These are phyloP conservation scores for Montipora capricornis DNA, from an alignment of 64 coral and sea anemone species.

Conservation along the genomic window DNA sequence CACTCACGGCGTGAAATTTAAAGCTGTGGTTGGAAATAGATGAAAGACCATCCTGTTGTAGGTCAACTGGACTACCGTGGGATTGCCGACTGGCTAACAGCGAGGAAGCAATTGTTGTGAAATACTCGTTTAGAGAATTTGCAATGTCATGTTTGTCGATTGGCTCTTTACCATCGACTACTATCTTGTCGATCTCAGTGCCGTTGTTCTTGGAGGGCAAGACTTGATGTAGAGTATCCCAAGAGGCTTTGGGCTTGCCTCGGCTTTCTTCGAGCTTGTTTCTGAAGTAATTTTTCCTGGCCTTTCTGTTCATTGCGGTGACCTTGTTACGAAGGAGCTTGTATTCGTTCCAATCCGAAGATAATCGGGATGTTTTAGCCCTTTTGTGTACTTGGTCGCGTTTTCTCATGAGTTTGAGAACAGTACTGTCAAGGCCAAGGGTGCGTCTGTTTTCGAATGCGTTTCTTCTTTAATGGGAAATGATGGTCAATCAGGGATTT, in stretches of 20 bases:
- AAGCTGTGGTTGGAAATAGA: too few species aligned
- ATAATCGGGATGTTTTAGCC: too few species aligned
- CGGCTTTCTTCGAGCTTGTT: slow-evolving; percentile 47
- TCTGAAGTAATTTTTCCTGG: too few species aligned
- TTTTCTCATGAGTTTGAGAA: background rate
- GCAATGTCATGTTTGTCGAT: background rate
- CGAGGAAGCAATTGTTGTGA: background rate
- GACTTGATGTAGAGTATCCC: slow-evolving; percentile 44
- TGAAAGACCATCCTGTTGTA: too few species aligned
- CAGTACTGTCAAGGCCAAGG: slow-evolving; percentile 31
- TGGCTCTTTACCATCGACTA: slow-evolving; percentile 39
- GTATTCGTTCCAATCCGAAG: too few species aligned
- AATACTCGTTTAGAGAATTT: slow-evolving; percentile 36
- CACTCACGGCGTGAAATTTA: too few species aligned
- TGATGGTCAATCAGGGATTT: background rate
- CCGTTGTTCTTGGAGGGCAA: slow-evolving; percentile 17
- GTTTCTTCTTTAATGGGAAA: too few species aligned
- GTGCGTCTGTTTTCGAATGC: slow-evolving; percentile 9
- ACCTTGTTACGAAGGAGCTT: too few species aligned
- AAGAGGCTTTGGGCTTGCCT: slow-evolving; percentile 23
- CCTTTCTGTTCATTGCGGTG: too few species aligned
- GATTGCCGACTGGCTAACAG: too few species aligned
- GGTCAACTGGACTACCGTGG: too few species aligned
- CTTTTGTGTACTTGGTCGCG: too few species aligned
- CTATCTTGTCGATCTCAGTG: slow-evolving; percentile 2